Conservation (phyloP, 1,140 invertebrate species). For the Maconellicoccus hirsutus region DNA sequence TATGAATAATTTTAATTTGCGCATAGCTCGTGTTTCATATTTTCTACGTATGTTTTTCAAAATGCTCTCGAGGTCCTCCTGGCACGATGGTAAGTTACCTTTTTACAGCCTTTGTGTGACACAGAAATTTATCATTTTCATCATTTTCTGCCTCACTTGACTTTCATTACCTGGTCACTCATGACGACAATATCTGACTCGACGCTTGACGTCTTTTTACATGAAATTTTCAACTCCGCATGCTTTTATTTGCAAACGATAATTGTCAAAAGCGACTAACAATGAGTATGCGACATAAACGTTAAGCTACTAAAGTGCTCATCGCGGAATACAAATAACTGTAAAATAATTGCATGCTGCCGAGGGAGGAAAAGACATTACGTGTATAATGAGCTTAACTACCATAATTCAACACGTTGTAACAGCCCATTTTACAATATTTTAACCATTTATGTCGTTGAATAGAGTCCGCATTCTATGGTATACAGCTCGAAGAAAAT, state of each 20-base stretch:
- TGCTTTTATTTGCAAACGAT: background rate
- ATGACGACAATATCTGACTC: too few relatives aligned
- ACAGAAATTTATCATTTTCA: too few relatives aligned
- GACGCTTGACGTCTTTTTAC: too few relatives aligned
- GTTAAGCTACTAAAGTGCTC: background rate
- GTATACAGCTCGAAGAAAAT: background rate
- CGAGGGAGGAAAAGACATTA: slow-evolving; percentile 7
- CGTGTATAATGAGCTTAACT: slow-evolving; percentile 8
- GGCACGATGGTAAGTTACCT: too few relatives aligned
- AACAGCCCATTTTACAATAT: slow-evolving; percentile 9
- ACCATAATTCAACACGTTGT: slow-evolving; percentile 8
- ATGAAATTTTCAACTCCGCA: too few relatives aligned
- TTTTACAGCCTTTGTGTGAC: too few relatives aligned
- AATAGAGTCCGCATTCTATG: background rate
- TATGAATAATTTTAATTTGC: too few relatives aligned
- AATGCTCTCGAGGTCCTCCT: too few relatives aligned
- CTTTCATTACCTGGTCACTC: too few relatives aligned
- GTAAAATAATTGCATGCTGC: slow-evolving; percentile 9
- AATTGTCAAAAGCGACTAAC: background rate
- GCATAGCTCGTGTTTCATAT: too few relatives aligned
- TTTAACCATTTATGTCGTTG: background rate
- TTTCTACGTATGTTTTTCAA: too few relatives aligned
- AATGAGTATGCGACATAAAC: background rate
- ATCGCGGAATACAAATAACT: slow-evolving; percentile 8
- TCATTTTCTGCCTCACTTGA: too few relatives aligned